phyloP scores from a whole-genome alignment of 2,113 vertebrate genomes.

The Sisor rabdophorus region DNA sequence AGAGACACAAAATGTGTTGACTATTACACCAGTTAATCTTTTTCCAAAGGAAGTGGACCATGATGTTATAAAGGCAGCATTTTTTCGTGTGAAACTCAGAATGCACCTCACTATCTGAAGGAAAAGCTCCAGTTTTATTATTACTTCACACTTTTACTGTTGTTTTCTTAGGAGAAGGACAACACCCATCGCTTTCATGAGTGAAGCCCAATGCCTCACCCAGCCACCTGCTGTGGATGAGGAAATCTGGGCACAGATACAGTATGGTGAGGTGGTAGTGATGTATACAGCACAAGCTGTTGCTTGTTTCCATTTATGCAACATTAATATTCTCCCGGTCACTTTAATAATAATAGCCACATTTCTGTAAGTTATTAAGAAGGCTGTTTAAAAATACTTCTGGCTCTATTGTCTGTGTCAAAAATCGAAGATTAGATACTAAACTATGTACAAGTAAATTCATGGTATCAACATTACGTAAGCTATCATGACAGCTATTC shows the following conservation, averaged over 20 bases:
- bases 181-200: constrained; percentile 15
- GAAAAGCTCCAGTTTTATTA: not conserved
- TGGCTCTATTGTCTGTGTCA: too few relatives aligned
- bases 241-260: constrained; percentile 29
- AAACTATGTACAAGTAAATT: not conserved
- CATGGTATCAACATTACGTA: not conserved
- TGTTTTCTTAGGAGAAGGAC: constrained; percentile 18
- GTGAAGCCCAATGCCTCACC: constrained; percentile 22
- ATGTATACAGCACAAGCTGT: constrained; percentile 30
- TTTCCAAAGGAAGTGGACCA: not conserved
- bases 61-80: not conserved
- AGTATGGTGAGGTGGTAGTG: constrained; percentile 21
- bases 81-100: not conserved
- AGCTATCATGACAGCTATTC: not conserved
- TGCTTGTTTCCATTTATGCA: constrained; percentile 2
- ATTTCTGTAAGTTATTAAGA: too few relatives aligned
- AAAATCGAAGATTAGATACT: not conserved
- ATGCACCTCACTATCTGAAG: not conserved
- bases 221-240: constrained; percentile 38
- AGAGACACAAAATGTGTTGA: too few relatives aligned
- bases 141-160: not conserved
- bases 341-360: too few relatives aligned
- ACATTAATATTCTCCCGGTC: too few relatives aligned
- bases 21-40: not conserved
- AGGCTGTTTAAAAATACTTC: too few relatives aligned